phyloP scores from a whole-genome alignment of 1,140 invertebrate genomes.

The Lordiphosa collinella region DNA sequence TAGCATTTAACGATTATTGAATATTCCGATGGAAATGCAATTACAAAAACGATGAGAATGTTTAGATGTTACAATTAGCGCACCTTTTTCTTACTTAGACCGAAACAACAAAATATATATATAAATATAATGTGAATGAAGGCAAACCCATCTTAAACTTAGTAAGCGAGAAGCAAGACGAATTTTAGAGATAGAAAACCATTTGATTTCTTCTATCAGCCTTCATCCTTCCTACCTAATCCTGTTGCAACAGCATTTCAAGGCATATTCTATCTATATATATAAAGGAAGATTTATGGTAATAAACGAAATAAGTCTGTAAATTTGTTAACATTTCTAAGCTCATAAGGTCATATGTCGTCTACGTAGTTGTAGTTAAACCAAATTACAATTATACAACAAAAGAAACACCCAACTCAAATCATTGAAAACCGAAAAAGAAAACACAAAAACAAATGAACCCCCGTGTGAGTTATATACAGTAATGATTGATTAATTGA shows the following conservation, averaged over 20 bases:
- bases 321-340: slow-evolving; percentile 68
- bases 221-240: slow-evolving; percentile 7
- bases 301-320: slow-evolving; percentile 66
- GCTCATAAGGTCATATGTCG: slow-evolving; percentile 34
- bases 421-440: slow-evolving; percentile 14
- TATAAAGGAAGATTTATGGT: slow-evolving; percentile 38
- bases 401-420: slow-evolving; percentile 18
- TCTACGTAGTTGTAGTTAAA: slow-evolving; percentile 56
- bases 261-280: slow-evolving; percentile 32
- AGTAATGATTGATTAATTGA: slow-evolving; percentile 42
- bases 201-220: background rate
- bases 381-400: slow-evolving; percentile 51
- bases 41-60: background rate
- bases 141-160: slow-evolving; percentile 9
- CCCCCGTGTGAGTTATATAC: slow-evolving; percentile 41
- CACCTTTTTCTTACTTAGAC: slow-evolving; percentile 2
- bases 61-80: background rate
- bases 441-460: no score
- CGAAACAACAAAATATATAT: slow-evolving; percentile 7
- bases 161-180: slow-evolving; percentile 53
- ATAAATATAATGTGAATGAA: slow-evolving; percentile 4
- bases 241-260: slow-evolving; percentile 40
- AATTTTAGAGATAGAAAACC: slow-evolving; percentile 49
- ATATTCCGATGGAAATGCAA: slow-evolving; percentile 4
- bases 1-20: slow-evolving; percentile 57